Evolutionary conservation across 2,113 vertebrate genomes (phyloP), one percentile per base, ranked within the genome.

Genomic region (Leucosticte australis): DNA sequence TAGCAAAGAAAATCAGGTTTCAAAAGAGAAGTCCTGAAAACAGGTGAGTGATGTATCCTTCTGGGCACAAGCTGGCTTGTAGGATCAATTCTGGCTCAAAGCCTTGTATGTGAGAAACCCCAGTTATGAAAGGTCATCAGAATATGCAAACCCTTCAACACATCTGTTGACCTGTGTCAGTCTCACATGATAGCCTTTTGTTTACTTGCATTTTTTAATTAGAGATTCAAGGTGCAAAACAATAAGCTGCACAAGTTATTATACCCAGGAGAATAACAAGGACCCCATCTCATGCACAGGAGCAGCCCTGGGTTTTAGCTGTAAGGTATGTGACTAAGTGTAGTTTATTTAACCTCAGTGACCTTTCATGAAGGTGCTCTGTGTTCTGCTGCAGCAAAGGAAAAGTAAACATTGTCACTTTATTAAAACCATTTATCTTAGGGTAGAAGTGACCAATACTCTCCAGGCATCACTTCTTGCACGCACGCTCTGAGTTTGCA

Each of bases 271-370:
- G 70, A 63, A 44, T 44, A 81, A 13, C 19, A 44, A 37, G 8
- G 27, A 76, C 20, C 49, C 3, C 1, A 22, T 67, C 37, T 75
- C 47, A 42, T 8, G 30, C 0, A 3, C 59, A 65, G 67, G 28
- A 67, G 52, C 49, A 89, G 10, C 37, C 26, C 71, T 41, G 64
- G 63, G 9, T 37, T 92, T 67, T 85, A 81, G 65, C 87, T 67
- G 64, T n/a, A 44, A 79, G 27, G 77, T 94, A 55, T 94, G 95
- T 93, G 53, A 93, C 83, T 84, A 79, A 90, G 85, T 80, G n/a
- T 63, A 69, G 77, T 94, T 97, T 80, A 88, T 95, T 94, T 97
- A 97, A 95, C 89, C 90, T 95, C 53, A 2, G 28, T 71, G 83
- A 94, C 83, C 92, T 91, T 87, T 91, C 52, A 71, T 71, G 69